Evolutionary conservation across 1,140 invertebrate genomes (phyloP), one percentile per base, ranked within the genome.

Genomic region (Bombus cullumanus): DNA sequence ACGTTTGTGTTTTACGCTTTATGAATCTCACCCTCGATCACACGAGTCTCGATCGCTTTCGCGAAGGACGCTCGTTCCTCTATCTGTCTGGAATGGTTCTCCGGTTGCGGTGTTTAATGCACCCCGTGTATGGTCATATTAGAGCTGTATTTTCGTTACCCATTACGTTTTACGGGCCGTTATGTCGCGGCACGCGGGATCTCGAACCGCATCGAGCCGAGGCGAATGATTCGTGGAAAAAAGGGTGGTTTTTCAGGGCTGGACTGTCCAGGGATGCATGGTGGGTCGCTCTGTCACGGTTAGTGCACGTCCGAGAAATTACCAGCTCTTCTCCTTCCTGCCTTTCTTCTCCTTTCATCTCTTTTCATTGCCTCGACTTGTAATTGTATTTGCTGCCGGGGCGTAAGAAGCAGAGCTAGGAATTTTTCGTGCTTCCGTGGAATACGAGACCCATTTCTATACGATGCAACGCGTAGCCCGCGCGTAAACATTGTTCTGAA

Each of bases 151-250:
- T 88, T 88, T 88, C 86, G 43, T 75, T 68, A 79, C 76, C 86
- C 76, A 81, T 89, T 88, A 86, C 85, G 76, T 86, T 89, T 88
- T 89, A 89, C 80, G 79, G 69, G 68, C 83, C 83, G 86, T 88
- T 88, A 88, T 83, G 80, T 73, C 75, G 80, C 43, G 64, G 57
- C 81, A 81, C 86, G 77, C 73, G 73, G 78, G n/a, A 66, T 13
- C n/a, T 64, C n/a, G 13, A 64, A 66, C 12, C 2, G 47, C 41
- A 53, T 47, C 53, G 66, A 59, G 39, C 18, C 25, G 34, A 15
- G 43, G 41, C 10, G 47, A 43, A 31, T 9, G 64, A 4, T 39
- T n/a, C 9, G 62, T 25, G 80, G n/a, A 31, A 64, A 76, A 71
- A 78, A 39, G 62, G 64, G 62, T 64, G 57, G 34, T 10, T 66